Conservation (phyloP, 2,888 invertebrate genomes). For the Candidula unifasciata region DNA sequence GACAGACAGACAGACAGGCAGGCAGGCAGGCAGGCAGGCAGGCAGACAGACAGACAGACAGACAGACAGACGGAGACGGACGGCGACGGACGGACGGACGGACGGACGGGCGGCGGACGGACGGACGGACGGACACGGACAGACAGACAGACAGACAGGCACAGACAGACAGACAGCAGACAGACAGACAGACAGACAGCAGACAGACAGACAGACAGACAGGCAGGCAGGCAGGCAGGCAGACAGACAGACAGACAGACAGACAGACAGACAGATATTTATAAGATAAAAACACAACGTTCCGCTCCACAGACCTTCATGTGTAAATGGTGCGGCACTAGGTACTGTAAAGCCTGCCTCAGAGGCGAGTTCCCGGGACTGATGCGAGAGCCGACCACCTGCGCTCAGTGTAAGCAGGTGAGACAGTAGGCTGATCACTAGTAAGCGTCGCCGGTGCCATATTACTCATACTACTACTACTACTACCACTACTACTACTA, state of each 20-base stretch:
- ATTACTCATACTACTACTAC: no score
- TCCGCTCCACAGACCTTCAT: slow-evolving; percentile 71
- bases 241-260: neutral
- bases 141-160: neutral
- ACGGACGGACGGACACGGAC: neutral
- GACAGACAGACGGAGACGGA: neutral
- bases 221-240: neutral
- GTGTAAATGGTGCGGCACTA: slow-evolving; percentile 78
- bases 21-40: neutral
- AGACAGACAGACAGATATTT: neutral
- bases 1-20: neutral
- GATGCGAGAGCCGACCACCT: slow-evolving; percentile 72
- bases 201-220: neutral
- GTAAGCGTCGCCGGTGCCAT: no score
- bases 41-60: slow-evolving; percentile 1
- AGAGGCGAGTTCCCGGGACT: slow-evolving; percentile 72
- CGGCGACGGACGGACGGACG: neutral
- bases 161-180: neutral
- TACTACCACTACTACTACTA: no score
- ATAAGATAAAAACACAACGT: no score
- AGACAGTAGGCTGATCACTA: neutral
- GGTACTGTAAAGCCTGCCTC: slow-evolving; percentile 75
- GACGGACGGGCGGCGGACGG: neutral
- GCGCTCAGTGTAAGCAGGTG: slow-evolving; percentile 75
- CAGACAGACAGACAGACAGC: neutral